These are phyloP conservation scores for Gallinago jamesoni DNA, from an alignment of 2,113 vertebrate species.

Conservation along the genomic window DNA sequence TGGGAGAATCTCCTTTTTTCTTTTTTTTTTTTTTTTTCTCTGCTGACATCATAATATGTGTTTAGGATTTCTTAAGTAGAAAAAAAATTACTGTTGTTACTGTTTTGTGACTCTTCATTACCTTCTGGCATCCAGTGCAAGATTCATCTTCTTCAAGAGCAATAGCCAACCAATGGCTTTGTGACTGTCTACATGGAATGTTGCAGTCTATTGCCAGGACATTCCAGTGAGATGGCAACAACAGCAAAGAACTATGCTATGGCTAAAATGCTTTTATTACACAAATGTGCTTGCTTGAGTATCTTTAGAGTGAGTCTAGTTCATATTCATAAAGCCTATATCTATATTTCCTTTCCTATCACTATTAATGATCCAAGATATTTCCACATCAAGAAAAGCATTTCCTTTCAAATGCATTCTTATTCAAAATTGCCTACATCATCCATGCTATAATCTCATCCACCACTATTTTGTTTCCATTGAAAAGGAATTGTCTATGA, in stretches of 20 bases:
- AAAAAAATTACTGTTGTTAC: background rate
- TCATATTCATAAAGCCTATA: background rate
- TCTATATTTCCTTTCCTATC: background rate
- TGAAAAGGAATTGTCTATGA: background rate
- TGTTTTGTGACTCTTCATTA: background rate
- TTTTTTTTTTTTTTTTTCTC: background rate
- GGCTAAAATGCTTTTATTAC: background rate
- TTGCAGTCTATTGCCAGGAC: background rate
- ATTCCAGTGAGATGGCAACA: background rate
- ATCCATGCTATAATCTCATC: background rate
- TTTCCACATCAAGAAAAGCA: background rate
- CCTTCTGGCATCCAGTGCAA: background rate
- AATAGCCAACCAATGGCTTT: background rate
- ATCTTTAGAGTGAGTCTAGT: background rate
- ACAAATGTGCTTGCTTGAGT: fast-evolving
- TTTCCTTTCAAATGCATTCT: background rate
- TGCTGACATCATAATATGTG: background rate
- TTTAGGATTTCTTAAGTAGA: background rate
- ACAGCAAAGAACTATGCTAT: background rate
- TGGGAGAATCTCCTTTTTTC: background rate
- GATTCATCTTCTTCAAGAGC: background rate
- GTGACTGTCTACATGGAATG: background rate
- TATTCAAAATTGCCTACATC: background rate
- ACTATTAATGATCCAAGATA: background rate
- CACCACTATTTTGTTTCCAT: background rate